Percentiles rank a stretch among this genome's conserved stretches.
Conservation (phyloP, 2,888 invertebrate genomes). For the Aethes cnicana region DNA sequence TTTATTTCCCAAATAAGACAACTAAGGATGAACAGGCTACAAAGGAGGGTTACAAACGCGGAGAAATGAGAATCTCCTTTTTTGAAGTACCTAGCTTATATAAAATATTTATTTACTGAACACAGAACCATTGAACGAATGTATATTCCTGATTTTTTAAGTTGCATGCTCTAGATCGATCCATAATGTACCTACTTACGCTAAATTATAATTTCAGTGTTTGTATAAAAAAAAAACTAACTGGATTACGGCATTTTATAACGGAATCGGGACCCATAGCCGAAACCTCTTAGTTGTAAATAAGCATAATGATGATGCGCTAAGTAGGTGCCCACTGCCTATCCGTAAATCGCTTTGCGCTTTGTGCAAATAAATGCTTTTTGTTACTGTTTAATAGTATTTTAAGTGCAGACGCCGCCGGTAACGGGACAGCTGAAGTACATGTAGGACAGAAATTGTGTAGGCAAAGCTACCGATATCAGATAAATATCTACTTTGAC, state of each 20-base stretch:
- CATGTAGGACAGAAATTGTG: slow-evolving; percentile 1
- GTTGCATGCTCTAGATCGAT: too few species aligned
- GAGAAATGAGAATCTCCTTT: too few species aligned
- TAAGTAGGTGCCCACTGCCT: slow-evolving; percentile 17
- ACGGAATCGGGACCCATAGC: not conserved
- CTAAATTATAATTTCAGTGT: not conserved
- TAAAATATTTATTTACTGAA: too few species aligned
- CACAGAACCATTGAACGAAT: too few species aligned
- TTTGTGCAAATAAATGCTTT: slow-evolving; percentile 29
- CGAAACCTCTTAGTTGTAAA: not conserved
- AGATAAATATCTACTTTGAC: too few species aligned
- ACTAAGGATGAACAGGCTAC: too few species aligned
- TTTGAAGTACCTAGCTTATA: too few species aligned
- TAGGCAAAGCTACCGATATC: not conserved
- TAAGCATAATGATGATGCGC: slow-evolving; percentile 18
- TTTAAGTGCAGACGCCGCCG: slow-evolving; percentile 31
- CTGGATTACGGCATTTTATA: not conserved
- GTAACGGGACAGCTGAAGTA: slow-evolving; percentile 27
- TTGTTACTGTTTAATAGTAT: slow-evolving; percentile 32
- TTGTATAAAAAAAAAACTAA: not conserved
- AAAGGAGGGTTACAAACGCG: too few species aligned
- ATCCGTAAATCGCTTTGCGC: slow-evolving; percentile 16
- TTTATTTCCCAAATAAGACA: too few species aligned
- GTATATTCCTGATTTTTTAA: too few species aligned
- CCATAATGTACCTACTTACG: not conserved